Evolutionary conservation across 92 coral and sea anemone species (phyloP).

Genomic region (Phenganax marumi): DNA sequence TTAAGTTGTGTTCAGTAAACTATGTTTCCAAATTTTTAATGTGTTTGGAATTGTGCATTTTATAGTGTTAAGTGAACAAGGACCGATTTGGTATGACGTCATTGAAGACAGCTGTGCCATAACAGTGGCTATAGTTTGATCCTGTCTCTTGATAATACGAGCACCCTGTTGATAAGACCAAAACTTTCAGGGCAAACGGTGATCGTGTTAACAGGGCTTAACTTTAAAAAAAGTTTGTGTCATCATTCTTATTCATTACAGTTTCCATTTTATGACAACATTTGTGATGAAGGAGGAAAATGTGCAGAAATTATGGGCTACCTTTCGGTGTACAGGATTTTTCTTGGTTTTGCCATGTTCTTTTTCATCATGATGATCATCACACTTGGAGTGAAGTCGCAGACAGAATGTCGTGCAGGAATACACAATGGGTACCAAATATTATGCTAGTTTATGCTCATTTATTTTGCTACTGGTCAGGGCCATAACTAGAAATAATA

Average conservation of each 20-base stretch:
- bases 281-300: constrained; percentile 62
- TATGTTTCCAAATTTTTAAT: too few species aligned
- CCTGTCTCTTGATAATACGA: too few species aligned
- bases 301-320: constrained; percentile 77
- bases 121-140: too few species aligned
- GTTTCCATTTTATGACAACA: constrained; percentile 84
- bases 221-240: not conserved
- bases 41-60: too few species aligned
- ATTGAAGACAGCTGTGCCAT: not conserved
- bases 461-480: not conserved
- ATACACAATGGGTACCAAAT: constrained; percentile 83
- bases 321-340: constrained; percentile 88
- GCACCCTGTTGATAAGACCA: too few species aligned
- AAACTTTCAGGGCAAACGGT: too few species aligned
- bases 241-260: constrained; percentile 2
- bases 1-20: too few species aligned
- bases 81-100: not conserved
- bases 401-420: constrained; percentile 90
- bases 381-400: constrained; percentile 76
- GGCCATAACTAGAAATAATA: not conserved
- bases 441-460: not conserved
- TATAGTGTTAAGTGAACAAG: too few species aligned
- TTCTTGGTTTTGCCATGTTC: constrained; percentile 93
- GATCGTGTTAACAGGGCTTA: not conserved
- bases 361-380: constrained; percentile 76